These are phyloP conservation scores for Cyphomyrus discorhynchus DNA, from an alignment of 2,113 vertebrate species.

Conservation along the genomic window DNA sequence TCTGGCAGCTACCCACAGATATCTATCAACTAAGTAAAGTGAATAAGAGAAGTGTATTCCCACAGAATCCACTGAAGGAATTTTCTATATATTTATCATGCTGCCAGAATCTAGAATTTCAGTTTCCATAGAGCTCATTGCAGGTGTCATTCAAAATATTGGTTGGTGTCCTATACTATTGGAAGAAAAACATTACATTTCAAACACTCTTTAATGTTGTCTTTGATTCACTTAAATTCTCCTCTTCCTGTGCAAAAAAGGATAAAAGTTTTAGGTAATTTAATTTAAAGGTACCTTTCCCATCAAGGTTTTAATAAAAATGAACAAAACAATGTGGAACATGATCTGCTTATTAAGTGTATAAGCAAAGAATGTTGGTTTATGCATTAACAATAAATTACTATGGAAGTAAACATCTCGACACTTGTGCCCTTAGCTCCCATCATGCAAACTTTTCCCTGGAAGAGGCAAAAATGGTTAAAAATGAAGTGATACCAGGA, in stretches of 20 bases:
- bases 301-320: not conserved
- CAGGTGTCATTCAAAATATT: not conserved
- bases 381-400: not conserved
- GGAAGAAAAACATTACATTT: not conserved
- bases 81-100: not conserved
- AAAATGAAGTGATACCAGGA: conserved; percentile 3
- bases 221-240: conserved; percentile 3
- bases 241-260: not conserved
- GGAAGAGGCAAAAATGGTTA: not conserved
- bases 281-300: not conserved
- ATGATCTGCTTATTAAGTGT: not conserved
- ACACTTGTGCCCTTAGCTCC: not conserved
- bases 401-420: not conserved
- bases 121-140: not conserved
- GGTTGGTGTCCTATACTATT: not conserved
- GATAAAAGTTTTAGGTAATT: not conserved
- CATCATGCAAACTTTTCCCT: not conserved
- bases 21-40: not conserved
- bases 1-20: not conserved
- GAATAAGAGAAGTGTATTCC: not conserved
- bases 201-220: not conserved
- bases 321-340: not conserved
- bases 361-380: not conserved
- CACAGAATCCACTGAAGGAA: not conserved
- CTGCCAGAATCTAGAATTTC: not conserved